Evolutionary conservation across 2,888 invertebrate species (phyloP), one percentile per base, ranked within the genome.

Genomic region (Strigamia crassipes): DNA sequence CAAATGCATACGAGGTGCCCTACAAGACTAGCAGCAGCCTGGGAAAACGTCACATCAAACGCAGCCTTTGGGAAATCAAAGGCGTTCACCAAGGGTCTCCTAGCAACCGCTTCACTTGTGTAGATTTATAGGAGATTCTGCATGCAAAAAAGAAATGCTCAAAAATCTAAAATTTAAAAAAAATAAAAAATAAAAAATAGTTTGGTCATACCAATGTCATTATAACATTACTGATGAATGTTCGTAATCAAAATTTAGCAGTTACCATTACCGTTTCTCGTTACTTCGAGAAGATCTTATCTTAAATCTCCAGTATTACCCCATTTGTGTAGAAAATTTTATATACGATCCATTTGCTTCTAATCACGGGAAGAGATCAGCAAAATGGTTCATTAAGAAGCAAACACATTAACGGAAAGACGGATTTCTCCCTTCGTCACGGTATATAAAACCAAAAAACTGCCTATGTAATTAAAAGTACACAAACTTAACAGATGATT

Each of bases 1-100:
- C 73, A 31, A 73, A 56, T 73, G 73, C n/a, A 73, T 27, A n/a
- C 13, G 27, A 56, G 56, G 73, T 73, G 31, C 31, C 31, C 31
- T 9, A 15, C 31, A 31, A 73, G 31, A 21, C 15, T 73, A 27
- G 73, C 13, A 27, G 73, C 73, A 73, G 73, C 31, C 73, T 73
- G 73, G 73, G 73, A 73, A 73, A 73, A 73, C 73, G 73, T 73
- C 73, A 27, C 73, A 73, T 73, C 73, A 73, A 73, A 73, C 31
- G 73, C 73, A 73, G 73, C 73, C 73, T 31, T 73, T 73, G 73
- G 73, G 73, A 73, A 73, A 73, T 73, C 73, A 73, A 51, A 27
- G 13, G 13, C 13, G 31, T 21, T 56, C 56, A 73, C 12, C 27
- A 21, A 31, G 27, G 27, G 73, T 73, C 23, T 73, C 73, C 73